phyloP scores from a whole-genome alignment of 2,797 vertebrate species.

The Hyperoplus lanceolatus region DNA sequence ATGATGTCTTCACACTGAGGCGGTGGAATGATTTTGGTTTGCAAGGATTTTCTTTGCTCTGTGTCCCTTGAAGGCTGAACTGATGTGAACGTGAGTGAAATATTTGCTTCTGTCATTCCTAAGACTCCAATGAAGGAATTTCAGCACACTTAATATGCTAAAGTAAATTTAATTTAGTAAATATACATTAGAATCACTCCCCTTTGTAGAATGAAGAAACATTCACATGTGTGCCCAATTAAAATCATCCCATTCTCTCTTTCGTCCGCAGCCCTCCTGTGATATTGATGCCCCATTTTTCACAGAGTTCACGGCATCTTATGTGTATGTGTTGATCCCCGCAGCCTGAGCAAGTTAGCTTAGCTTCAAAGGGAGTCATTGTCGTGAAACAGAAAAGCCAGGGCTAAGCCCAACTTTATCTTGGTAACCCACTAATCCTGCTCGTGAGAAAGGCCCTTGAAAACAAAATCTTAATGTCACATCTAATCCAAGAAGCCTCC shows the following conservation, averaged over 20 bases:
- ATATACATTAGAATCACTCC: constrained; percentile 15
- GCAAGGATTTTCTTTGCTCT: constrained; percentile 57
- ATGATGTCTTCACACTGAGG: constrained; percentile 52
- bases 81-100: constrained; percentile 38
- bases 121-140: constrained; percentile 29
- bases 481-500: constrained; percentile 62
- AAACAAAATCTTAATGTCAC: constrained; percentile 64
- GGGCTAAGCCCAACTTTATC: constrained; percentile 53
- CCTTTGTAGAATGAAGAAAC: constrained; percentile 13
- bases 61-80: constrained; percentile 41
- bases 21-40: constrained; percentile 46
- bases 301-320: constrained; percentile 11
- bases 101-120: constrained; percentile 48
- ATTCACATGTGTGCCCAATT: neutral
- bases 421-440: constrained; percentile 57
- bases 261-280: neutral
- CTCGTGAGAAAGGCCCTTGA: constrained; percentile 58
- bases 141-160: constrained; percentile 41
- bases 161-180: constrained; percentile 38
- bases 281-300: neutral
- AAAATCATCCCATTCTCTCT: constrained; percentile 5
- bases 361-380: constrained; percentile 47
- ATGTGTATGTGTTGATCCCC: constrained; percentile 5
- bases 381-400: constrained; percentile 50
- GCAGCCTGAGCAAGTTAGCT: constrained; percentile 34